Evolutionary conservation across 2,113 vertebrate genomes (phyloP).

Genomic region (Oncorhynchus masou): DNA sequence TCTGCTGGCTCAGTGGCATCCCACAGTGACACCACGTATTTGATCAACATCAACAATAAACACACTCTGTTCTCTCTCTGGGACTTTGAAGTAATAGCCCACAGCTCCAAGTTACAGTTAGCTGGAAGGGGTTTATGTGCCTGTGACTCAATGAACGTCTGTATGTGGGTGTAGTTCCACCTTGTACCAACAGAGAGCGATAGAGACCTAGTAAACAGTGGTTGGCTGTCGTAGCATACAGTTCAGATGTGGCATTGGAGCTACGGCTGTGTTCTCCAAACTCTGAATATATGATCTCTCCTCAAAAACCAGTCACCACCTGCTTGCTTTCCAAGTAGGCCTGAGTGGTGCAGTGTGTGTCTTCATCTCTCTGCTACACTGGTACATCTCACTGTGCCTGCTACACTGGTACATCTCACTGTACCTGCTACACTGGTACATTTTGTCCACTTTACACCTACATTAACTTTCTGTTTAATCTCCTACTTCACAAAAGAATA

Average conservation of each 20-base stretch:
- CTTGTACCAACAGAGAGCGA: constrained; percentile 64
- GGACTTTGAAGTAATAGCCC: constrained; percentile 36
- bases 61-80: not conserved
- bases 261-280: too few species aligned
- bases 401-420: too few species aligned
- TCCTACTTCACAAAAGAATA: too few species aligned
- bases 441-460: too few species aligned
- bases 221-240: too few species aligned
- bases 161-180: constrained; percentile 6
- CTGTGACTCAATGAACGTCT: not conserved
- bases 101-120: constrained; percentile 17
- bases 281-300: too few species aligned
- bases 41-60: constrained; percentile 5
- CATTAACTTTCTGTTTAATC: too few species aligned
- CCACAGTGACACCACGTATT: constrained; percentile 26
- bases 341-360: not conserved
- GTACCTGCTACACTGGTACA: not conserved
- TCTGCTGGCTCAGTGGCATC: not conserved
- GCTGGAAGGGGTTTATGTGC: not conserved
- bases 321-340: not conserved
- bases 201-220: constrained; percentile 54
- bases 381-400: not conserved
- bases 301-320: too few species aligned
- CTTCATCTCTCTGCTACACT: not conserved
- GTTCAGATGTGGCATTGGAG: too few species aligned